phyloP scores from a whole-genome alignment of 2,113 vertebrate species.

The Grus americana region DNA sequence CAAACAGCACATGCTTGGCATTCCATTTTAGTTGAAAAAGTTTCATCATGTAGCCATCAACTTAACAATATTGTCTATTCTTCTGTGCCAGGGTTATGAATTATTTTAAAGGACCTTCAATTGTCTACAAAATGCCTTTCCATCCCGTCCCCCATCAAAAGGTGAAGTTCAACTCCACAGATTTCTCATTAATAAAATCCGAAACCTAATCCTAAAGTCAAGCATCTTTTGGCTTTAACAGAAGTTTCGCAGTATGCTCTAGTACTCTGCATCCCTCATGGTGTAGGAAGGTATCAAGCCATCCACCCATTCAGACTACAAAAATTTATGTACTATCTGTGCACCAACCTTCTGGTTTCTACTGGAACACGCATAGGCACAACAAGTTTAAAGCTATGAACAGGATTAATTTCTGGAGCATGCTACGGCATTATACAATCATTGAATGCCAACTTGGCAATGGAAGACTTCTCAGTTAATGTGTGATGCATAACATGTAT shows the following conservation, averaged over 20 bases:
- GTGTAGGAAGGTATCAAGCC: not conserved
- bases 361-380: not conserved
- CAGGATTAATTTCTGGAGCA: not conserved
- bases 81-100: not conserved
- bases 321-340: not conserved
- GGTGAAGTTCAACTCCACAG: not conserved
- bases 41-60: not conserved
- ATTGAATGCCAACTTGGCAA: not conserved
- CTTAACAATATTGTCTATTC: not conserved
- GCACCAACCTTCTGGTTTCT: not conserved
- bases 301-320: not conserved
- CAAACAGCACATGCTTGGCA: not conserved
- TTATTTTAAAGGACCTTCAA: not conserved
- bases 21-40: not conserved
- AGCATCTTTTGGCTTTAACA: not conserved
- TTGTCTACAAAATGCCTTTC: not conserved
- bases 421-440: not conserved
- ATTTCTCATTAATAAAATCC: not conserved
- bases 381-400: not conserved
- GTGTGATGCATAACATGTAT: not conserved
- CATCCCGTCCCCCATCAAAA: not conserved
- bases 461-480: not conserved
- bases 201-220: not conserved
- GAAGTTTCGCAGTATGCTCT: not conserved
- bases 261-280: accelerated